Base-by-base conservation (phyloP, 53 echinoderm and acorn worm genomes). In the Luidia sarsii region DNA sequence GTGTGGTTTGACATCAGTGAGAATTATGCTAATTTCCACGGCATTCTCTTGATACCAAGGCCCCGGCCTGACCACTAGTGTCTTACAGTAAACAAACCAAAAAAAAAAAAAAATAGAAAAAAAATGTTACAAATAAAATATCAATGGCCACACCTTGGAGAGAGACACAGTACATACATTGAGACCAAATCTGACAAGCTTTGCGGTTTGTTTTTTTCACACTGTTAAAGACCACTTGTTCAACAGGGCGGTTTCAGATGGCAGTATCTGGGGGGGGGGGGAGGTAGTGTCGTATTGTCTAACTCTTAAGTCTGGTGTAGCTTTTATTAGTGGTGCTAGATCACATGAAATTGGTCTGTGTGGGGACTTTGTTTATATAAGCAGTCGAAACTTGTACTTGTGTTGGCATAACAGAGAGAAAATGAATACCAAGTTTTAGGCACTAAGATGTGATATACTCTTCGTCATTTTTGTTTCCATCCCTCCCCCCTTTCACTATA, bases 221-320 rank as follows among this genome's bases (percentile, higher is more conserved):
- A n/a, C n/a, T n/a, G n/a, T n/a, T n/a, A n/a, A n/a, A n/a, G n/a
- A n/a, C n/a, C n/a, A n/a, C n/a, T n/a, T n/a, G n/a, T n/a, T n/a
- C n/a, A n/a, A n/a, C n/a, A n/a, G 11, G 41, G 41, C 6, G 41
- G 11, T 41, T 41, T 41, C 6, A 64, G 34, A n/a, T 36, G 39
- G 33, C 64, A 33, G 64, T 64, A 64, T 18, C 75, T 27, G 61
- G 75, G n/a, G n/a, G n/a, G n/a, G n/a, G n/a, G n/a, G n/a, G n/a
- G n/a, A n/a, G n/a, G 75, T 75, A 61, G 75, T 75, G 45, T 75
- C 60, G 75, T 75, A 60, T 75, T 61, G 61, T 75, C 75, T 59
- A 30, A 70, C 6, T 31, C 50, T 23, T 67, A 57, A 61, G 61
- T 55, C 33, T 75, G 59, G 39, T 43, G 75, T 75, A 75, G 75